Evolutionary conservation across 2,888 invertebrate genomes (phyloP).

Genomic region (Nebria brevicollis): DNA sequence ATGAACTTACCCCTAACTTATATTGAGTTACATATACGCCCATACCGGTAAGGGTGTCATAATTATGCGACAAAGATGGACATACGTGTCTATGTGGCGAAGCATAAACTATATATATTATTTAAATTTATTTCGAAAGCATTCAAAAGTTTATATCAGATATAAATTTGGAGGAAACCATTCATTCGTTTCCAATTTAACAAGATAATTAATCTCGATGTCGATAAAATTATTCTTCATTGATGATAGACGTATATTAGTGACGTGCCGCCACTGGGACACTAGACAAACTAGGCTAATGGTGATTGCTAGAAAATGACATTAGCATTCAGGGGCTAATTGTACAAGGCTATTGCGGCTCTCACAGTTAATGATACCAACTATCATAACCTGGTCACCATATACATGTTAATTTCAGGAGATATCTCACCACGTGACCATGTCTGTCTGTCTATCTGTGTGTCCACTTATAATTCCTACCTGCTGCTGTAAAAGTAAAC

Average conservation of each 20-base stretch:
- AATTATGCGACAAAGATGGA: neutral
- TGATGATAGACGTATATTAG: too few relatives aligned
- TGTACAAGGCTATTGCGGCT: slow-evolving; percentile 13
- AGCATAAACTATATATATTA: too few relatives aligned
- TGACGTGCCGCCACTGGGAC: neutral
- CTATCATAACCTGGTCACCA: neutral
- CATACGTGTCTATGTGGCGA: neutral
- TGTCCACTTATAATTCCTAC: neutral
- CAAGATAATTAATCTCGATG: too few relatives aligned
- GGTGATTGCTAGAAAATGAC: slow-evolving; percentile 29
- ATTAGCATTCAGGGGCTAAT: slow-evolving; percentile 18
- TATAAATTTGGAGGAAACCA: too few relatives aligned
- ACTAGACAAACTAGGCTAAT: slow-evolving; percentile 5
- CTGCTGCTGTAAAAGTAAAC: neutral
- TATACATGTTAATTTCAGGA: slow-evolving; percentile 4
- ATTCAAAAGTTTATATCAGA: too few relatives aligned
- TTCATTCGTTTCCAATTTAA: too few relatives aligned
- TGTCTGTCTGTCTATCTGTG: neutral
- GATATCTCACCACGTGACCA: neutral
- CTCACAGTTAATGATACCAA: neutral
- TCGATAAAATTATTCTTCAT: too few relatives aligned
- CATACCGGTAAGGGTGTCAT: neutral
- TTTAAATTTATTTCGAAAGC: too few relatives aligned
- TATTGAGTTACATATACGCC: slow-evolving; percentile 16
- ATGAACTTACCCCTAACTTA: slow-evolving; percentile 13